These are phyloP conservation scores for Somateria mollissima DNA, from an alignment of 2,797 vertebrate genomes.

Conservation along the genomic window DNA sequence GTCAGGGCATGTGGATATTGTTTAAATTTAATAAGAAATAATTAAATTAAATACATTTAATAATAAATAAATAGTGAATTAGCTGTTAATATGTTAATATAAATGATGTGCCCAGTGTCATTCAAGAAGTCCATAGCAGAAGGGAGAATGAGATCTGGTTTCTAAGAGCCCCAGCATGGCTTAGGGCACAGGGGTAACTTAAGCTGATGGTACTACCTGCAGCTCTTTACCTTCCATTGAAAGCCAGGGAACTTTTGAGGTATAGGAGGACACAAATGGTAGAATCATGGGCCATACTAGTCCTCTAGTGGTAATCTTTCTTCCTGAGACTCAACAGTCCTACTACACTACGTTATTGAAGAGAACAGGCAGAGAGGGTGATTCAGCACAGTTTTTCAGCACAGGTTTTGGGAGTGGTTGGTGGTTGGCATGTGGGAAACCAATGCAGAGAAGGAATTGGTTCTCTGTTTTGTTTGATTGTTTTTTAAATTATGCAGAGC, in stretches of 20 bases:
- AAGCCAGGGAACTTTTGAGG: background rate
- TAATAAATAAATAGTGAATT: background rate
- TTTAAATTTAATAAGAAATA: background rate
- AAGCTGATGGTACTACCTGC: background rate
- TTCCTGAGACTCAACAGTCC: background rate
- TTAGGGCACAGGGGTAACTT: background rate
- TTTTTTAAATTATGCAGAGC: background rate
- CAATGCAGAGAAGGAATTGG: background rate
- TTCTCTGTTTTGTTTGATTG: background rate
- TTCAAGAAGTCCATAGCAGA: background rate
- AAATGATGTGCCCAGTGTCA: background rate
- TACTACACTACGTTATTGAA: background rate
- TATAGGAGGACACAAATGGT: background rate
- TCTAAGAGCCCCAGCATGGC: background rate
- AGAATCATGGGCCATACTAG: accelerated
- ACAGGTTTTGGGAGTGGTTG: background rate
- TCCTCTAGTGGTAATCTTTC: background rate
- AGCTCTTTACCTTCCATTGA: background rate
- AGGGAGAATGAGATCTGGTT: background rate
- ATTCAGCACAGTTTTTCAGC: background rate
- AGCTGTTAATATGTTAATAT: background rate
- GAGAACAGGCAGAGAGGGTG: background rate
- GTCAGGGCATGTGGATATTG: background rate
- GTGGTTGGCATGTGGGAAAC: background rate
- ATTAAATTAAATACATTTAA: too few relatives aligned